Base-by-base conservation (phyloP, 2,888 invertebrate species). In the Pristionchus japonicus region DNA sequence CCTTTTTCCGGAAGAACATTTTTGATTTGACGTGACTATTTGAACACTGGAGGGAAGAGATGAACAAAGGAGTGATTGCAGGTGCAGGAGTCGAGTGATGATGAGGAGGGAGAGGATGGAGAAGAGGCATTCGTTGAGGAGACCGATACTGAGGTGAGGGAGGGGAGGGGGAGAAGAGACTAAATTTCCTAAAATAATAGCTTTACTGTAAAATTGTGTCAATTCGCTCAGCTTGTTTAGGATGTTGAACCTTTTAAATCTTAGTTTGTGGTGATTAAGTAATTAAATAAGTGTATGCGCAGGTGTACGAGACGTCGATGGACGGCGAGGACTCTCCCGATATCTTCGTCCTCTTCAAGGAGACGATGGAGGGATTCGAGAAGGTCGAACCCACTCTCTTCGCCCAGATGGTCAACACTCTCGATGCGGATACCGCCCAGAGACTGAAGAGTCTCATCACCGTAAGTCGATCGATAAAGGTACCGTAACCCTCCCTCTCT, bases 331-430 rank as follows among this genome's bases (percentile, higher is more conserved):
- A 61, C 27, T 47, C 87, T 43, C 87, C 80, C 15, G 87, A 87
- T 80, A 57, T 87, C 77, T 87, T 87, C 43, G 87, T 87, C 40
- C 80, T 87, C 57, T 87, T 87, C 80, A 87, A 87, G 40, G 80
- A 87, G 57, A 87, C 87, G 15, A 87, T 87, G 87, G 87, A 87
- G 40, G 52, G 34, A 40, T 87, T 87, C 61, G 87, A 87, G 80
- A 77, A 61, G 57, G 34, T 11, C 11, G 77, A 87, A 57, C 80
- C 87, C 13, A 61, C 52, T 77, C 87, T 87, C 37, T 87, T 87
- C 80, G 57, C 77, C 20, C 77, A 87, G 37, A 87, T 87, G 87
- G 87, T 87, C 17, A 80, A 80, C 27, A 87, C 87, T 43, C 80
- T 87, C 6, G 87, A 87, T 27, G 87, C 27, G 31, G 47, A 77